Evolutionary conservation across 1,140 invertebrate species (phyloP).

Genomic region (Hirudo medicinalis): DNA sequence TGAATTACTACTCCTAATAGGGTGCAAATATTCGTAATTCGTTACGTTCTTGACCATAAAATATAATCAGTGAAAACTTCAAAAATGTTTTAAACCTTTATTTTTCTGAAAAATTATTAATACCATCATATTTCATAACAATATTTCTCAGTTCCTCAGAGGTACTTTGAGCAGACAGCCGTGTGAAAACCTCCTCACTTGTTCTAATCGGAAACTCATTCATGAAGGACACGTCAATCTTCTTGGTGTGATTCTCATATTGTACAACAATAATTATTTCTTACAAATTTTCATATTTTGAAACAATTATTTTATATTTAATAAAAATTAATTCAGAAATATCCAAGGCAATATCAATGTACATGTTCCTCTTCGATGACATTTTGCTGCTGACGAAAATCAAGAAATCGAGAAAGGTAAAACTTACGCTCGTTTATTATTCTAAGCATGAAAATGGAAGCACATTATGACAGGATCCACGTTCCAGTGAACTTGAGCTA

Average conservation of each 20-base stretch:
- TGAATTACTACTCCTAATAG: too few species aligned
- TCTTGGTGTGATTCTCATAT: slow-evolving; percentile 38
- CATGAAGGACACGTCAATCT: slow-evolving; percentile 51
- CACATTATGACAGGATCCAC: too few species aligned
- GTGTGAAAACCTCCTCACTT: slow-evolving; percentile 53
- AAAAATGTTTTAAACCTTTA: not conserved
- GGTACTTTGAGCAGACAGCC: slow-evolving; percentile 50
- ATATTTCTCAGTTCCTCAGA: slow-evolving; percentile 43
- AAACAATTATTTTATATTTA: not conserved
- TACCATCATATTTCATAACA: not conserved
- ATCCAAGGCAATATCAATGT: slow-evolving; percentile 49
- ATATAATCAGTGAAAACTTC: too few species aligned
- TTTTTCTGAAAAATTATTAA: not conserved
- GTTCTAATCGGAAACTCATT: slow-evolving; percentile 50
- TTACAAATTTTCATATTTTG: not conserved
- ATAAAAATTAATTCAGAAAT: slow-evolving; percentile 37
- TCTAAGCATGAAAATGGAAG: too few species aligned
- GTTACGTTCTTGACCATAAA: too few species aligned
- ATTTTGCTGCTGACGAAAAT: slow-evolving; percentile 54
- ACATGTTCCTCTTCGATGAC: slow-evolving; percentile 57
- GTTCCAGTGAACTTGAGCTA: too few species aligned
- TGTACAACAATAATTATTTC: not conserved
- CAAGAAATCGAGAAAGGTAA: slow-evolving; percentile 54
- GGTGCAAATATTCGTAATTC: too few species aligned
- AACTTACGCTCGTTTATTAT: too few species aligned